These are phyloP conservation scores for Rhinoraja longicauda DNA, from an alignment of 2,797 vertebrate genomes.

Conservation along the genomic window DNA sequence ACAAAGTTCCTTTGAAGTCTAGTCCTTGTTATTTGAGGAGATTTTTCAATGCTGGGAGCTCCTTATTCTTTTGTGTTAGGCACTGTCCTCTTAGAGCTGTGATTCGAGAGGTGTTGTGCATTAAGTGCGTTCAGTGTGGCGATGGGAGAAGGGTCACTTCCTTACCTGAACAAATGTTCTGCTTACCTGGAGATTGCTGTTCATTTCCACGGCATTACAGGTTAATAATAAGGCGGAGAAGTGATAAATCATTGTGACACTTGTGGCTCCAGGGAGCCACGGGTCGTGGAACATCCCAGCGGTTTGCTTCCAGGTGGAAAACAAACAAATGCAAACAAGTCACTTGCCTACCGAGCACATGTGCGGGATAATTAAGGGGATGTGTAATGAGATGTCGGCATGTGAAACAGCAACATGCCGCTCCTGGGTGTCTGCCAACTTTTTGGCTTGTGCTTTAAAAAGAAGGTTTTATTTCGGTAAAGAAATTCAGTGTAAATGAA, in stretches of 20 bases:
- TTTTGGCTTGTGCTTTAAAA: not conserved
- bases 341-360: not conserved
- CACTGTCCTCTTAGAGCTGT: not conserved
- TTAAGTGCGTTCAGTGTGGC: not conserved
- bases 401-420: not conserved
- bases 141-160: not conserved
- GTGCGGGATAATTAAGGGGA: not conserved
- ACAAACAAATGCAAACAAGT: constrained; percentile 12
- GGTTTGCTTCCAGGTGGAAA: not conserved
- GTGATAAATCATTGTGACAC: not conserved
- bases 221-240: not conserved
- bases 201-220: not conserved
- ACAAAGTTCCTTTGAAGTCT: not conserved
- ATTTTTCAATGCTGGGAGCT: not conserved
- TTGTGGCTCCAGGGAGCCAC: not conserved
- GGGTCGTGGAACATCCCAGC: not conserved
- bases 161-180: not conserved
- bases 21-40: not conserved
- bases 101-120: too few species aligned
- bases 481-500: not conserved
- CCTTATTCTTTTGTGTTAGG: not conserved
- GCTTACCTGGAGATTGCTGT: not conserved
- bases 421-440: not conserved
- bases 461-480: not conserved
- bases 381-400: not conserved